Conservation (phyloP, 2,113 vertebrate species). For the Campylomormyrus numenius region DNA sequence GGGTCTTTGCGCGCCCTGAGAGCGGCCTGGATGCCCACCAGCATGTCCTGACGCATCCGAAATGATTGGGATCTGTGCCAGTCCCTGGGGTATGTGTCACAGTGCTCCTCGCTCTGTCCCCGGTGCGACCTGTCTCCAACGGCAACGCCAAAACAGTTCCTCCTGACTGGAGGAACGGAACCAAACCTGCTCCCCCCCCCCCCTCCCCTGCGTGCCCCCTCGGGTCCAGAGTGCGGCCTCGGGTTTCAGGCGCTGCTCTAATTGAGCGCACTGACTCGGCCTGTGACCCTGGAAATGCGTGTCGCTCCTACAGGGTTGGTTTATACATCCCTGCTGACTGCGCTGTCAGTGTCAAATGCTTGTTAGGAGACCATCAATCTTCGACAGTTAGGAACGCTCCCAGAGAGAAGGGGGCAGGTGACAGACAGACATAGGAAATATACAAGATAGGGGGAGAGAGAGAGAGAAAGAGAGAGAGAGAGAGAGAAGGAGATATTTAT, state of each 20-base stretch:
- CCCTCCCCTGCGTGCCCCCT: constrained; percentile 30
- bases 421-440: constrained; percentile 31
- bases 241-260: constrained; percentile 54
- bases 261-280: constrained; percentile 60
- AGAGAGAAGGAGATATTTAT: neutral
- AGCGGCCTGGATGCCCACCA: constrained; percentile 42
- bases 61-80: constrained; percentile 45
- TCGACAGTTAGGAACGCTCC: constrained; percentile 61
- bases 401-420: constrained; percentile 60
- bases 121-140: constrained; percentile 31
- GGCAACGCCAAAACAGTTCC: constrained; percentile 27
- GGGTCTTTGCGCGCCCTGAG: constrained; percentile 42
- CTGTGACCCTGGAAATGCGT: constrained; percentile 36
- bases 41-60: constrained; percentile 51
- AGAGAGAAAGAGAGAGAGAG: neutral
- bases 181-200: constrained; percentile 16
- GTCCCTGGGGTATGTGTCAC: constrained; percentile 45
- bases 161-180: neutral
- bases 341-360: constrained; percentile 70
- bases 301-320: constrained; percentile 51
- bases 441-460: neutral
- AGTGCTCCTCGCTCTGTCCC: constrained; percentile 32
- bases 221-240: constrained; percentile 49
- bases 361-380: constrained; percentile 69
- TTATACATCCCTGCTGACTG: constrained; percentile 67